These are phyloP conservation scores for Tetragonisca angustula DNA, from an alignment of 2,888 invertebrate species.

Conservation along the genomic window DNA sequence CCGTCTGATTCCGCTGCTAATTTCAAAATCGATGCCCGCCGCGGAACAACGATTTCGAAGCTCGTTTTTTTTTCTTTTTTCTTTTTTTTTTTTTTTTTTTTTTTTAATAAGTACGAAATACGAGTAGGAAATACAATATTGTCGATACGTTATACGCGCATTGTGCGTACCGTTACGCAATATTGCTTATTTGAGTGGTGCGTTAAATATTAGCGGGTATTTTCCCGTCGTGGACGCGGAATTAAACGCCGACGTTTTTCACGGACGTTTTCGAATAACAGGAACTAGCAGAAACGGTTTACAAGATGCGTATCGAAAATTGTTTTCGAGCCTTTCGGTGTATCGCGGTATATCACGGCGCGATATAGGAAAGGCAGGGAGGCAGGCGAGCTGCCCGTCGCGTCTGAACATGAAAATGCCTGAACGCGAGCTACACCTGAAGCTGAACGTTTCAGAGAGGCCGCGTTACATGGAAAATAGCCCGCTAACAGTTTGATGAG, in stretches of 20 bases:
- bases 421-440: slow-evolving; percentile 63
- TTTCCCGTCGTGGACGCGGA: slow-evolving; percentile 14
- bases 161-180: slow-evolving; percentile 17
- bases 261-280: slow-evolving; percentile 6
- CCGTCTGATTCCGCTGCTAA: slow-evolving; percentile 16
- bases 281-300: neutral
- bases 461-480: slow-evolving; percentile 73
- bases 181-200: slow-evolving; percentile 19
- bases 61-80: too few species aligned
- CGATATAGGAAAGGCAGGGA: slow-evolving; percentile 15
- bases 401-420: slow-evolving; percentile 47
- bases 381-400: neutral
- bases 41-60: neutral
- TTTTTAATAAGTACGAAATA: slow-evolving; percentile 37
- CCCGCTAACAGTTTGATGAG: slow-evolving; percentile 74
- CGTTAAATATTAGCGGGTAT: slow-evolving; percentile 48
- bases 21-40: slow-evolving; percentile 32
- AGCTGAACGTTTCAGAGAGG: slow-evolving; percentile 69
- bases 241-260: slow-evolving; percentile 24
- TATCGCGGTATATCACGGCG: neutral
- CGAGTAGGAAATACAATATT: slow-evolving; percentile 12
- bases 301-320: slow-evolving; percentile 31
- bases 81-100: too few species aligned
- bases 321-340: slow-evolving; percentile 24
- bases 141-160: slow-evolving; percentile 12